Evolutionary conservation across 2,113 vertebrate species (phyloP).

Genomic region (Mesoclemmys tuberculata): DNA sequence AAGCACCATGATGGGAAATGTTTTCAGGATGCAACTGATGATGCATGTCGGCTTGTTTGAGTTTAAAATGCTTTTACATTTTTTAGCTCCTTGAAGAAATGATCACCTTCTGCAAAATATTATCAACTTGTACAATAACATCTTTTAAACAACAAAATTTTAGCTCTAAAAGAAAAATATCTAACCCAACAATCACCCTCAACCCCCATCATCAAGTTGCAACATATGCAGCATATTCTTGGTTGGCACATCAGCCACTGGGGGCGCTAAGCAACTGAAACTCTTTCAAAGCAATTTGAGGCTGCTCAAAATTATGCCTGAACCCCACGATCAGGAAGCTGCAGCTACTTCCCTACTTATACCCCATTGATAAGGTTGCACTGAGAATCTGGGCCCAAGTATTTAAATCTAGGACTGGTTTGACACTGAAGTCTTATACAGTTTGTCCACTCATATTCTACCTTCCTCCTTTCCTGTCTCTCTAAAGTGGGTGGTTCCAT

Average conservation of each 20-base stretch:
- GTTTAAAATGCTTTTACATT: not conserved
- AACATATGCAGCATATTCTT: not conserved
- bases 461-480: not conserved
- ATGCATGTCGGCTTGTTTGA: not conserved
- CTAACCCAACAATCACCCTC: not conserved
- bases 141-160: not conserved
- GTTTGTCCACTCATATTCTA: not conserved
- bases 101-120: not conserved
- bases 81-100: not conserved
- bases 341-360: not conserved
- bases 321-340: not conserved
- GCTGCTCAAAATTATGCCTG: not conserved
- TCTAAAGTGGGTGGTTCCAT: not conserved
- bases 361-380: not conserved
- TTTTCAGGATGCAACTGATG: not conserved
- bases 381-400: not conserved
- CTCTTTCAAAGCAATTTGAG: not conserved
- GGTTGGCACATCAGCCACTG: not conserved
- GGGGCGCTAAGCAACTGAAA: not conserved
- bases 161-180: not conserved
- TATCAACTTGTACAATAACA: not conserved
- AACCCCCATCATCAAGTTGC: not conserved
- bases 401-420: not conserved
- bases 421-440: not conserved
- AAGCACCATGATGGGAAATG: not conserved